phyloP scores from a whole-genome alignment of 2,888 invertebrate genomes.

The Heliconius ismenius region DNA sequence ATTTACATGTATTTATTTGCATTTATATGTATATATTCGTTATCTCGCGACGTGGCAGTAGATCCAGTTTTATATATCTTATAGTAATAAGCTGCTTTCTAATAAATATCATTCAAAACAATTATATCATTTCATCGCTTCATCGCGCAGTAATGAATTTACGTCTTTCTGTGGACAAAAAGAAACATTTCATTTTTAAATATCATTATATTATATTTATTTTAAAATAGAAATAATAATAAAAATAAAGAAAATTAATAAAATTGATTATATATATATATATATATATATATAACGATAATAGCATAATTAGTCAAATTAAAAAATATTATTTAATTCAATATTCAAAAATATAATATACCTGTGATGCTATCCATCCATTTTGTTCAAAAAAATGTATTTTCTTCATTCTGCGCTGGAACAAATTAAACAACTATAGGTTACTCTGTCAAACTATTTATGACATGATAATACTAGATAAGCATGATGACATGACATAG shows the following conservation, averaged over 20 bases:
- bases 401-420: constrained; percentile 72
- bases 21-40: neutral
- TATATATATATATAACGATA: no score
- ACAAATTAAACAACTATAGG: constrained; percentile 54
- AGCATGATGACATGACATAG: neutral
- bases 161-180: constrained; percentile 38
- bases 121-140: constrained; percentile 37
- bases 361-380: constrained; percentile 74
- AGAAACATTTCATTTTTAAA: neutral
- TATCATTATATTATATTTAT: no score
- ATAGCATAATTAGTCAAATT: no score
- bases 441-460: neutral
- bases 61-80: constrained; percentile 39
- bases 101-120: constrained; percentile 37
- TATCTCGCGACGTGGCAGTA: neutral
- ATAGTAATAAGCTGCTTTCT: constrained; percentile 40
- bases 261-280: no score
- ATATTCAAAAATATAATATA: constrained; percentile 44
- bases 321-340: no score
- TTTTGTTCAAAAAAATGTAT: constrained; percentile 74
- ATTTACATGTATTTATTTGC: neutral
- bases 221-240: no score
- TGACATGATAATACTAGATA: neutral
- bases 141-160: constrained; percentile 31
- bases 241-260: no score